Evolutionary conservation across 1,140 invertebrate genomes (phyloP).

Genomic region (Drosophila auraria): DNA sequence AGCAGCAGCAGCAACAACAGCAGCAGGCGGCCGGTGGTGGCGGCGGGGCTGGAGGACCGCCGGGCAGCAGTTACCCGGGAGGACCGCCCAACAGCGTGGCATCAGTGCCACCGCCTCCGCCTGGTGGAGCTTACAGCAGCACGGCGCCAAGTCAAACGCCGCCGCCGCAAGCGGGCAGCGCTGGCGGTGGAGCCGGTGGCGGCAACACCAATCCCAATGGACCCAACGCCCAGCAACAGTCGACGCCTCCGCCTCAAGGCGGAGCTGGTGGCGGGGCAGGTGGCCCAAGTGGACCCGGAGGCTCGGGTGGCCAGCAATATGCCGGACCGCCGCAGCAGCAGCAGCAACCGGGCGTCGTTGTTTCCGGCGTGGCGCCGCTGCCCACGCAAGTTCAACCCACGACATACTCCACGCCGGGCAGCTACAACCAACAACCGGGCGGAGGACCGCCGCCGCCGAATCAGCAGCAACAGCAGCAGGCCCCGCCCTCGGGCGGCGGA

Average conservation of each 20-base stretch:
- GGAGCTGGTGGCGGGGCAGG: constrained; percentile 21
- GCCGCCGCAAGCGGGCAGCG: constrained; percentile 54
- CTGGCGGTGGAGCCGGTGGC: constrained; percentile 26
- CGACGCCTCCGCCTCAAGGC: constrained; percentile 68
- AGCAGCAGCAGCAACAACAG: constrained; percentile 29
- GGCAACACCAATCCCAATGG: constrained; percentile 71
- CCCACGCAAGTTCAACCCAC: constrained; percentile 77
- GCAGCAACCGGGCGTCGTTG: constrained; percentile 65
- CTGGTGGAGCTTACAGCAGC: constrained; percentile 71
- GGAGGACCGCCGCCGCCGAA: constrained; percentile 51
- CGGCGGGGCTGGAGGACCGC: constrained; percentile 56
- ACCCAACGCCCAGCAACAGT: constrained; percentile 79
- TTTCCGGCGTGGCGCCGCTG: constrained; percentile 67
- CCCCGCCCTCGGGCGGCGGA: constrained; percentile 33
- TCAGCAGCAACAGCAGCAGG: constrained; percentile 58
- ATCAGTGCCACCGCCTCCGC: constrained; percentile 59
- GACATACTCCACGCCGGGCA: constrained; percentile 73
- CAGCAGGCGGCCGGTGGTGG: constrained; percentile 23
- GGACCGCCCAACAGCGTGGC: constrained; percentile 52
- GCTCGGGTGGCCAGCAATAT: constrained; percentile 70
- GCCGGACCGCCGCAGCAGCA: constrained; percentile 60
- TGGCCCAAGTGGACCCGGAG: constrained; percentile 20
- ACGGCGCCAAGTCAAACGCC: constrained; percentile 80
- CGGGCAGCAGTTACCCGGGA: constrained; percentile 62
- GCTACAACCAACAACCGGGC: constrained; percentile 50